These are phyloP conservation scores for Heliconius ismenius DNA, from an alignment of 2,888 invertebrate genomes.

Conservation along the genomic window DNA sequence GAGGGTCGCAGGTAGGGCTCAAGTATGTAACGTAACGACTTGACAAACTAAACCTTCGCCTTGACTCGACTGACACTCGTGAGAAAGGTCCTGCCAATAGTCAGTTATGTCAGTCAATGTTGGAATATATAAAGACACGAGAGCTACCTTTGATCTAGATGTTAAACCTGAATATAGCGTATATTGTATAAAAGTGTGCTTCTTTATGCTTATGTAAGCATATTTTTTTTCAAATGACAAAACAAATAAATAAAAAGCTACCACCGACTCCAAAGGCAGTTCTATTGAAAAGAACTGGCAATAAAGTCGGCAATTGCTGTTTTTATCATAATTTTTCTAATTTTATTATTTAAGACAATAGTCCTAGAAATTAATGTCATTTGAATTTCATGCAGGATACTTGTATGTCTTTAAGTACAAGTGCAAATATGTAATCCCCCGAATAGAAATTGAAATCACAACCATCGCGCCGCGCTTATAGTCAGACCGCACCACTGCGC, in stretches of 20 bases:
- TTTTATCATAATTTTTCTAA: no score
- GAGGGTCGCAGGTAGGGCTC: slow-evolving; percentile 10
- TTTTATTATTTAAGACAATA: no score
- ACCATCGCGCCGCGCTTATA: not conserved
- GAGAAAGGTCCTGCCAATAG: slow-evolving; percentile 11
- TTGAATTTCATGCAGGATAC: no score
- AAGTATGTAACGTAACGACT: slow-evolving; percentile 1
- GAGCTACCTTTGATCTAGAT: not conserved
- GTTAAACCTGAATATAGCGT: not conserved
- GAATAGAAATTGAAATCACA: no score
- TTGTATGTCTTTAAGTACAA: no score
- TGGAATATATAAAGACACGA: not conserved
- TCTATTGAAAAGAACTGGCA: no score
- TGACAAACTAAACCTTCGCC: slow-evolving; percentile 20
- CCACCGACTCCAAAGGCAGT: no score
- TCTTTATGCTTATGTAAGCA: not conserved
- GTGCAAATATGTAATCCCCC: no score
- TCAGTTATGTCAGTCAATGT: slow-evolving; percentile 7
- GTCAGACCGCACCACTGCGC: not conserved
- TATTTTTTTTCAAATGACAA: no score
- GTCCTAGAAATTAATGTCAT: no score
- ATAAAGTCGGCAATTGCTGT: no score
- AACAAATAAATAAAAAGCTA: no score
- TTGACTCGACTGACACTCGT: not conserved
- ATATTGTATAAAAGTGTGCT: not conserved